Percentiles rank a stretch among this genome's conserved stretches.
phyloP scores from a whole-genome alignment of 2,888 invertebrate genomes.

The Petrolisthes cinctipes region DNA sequence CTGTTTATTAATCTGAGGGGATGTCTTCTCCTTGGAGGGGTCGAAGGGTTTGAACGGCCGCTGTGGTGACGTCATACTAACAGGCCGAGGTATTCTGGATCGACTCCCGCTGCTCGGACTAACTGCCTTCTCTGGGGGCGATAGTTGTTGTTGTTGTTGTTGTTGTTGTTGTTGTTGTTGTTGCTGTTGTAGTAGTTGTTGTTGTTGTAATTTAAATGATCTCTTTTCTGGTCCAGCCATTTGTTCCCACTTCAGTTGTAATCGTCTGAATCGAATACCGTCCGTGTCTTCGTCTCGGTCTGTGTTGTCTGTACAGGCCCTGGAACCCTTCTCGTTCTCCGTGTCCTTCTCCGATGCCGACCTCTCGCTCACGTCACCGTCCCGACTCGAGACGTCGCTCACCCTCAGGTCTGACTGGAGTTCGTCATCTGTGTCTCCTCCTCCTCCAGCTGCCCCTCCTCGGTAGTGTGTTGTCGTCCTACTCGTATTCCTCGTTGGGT shows the following conservation, averaged over 20 bases:
- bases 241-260: conserved; percentile 86
- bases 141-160: conserved; percentile 15
- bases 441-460: neutral
- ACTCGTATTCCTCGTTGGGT: conserved; percentile 60
- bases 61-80: conserved; percentile 65
- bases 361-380: conserved; percentile 57
- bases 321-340: conserved; percentile 64
- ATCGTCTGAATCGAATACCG: conserved; percentile 79
- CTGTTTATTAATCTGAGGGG: conserved; percentile 58
- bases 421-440: conserved; percentile 48
- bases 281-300: conserved; percentile 69
- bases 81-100: conserved; percentile 65
- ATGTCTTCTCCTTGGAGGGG: conserved; percentile 63
- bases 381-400: conserved; percentile 54
- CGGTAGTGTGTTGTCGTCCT: conserved; percentile 66
- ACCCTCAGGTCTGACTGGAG: conserved; percentile 33
- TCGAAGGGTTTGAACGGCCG: conserved; percentile 64
- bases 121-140: conserved; percentile 54
- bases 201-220: neutral
- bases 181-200: neutral
- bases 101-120: conserved; percentile 60
- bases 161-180: conserved; percentile 21
- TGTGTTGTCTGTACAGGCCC: conserved; percentile 60
- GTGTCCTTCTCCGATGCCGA: conserved; percentile 65
- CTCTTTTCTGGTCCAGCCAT: conserved; percentile 73